A percentile compares a stretch with the other conserved stretches of the same genome.
Evolutionary conservation across 1,140 invertebrate species (phyloP).

Genomic region (Neodiprion pinetum): DNA sequence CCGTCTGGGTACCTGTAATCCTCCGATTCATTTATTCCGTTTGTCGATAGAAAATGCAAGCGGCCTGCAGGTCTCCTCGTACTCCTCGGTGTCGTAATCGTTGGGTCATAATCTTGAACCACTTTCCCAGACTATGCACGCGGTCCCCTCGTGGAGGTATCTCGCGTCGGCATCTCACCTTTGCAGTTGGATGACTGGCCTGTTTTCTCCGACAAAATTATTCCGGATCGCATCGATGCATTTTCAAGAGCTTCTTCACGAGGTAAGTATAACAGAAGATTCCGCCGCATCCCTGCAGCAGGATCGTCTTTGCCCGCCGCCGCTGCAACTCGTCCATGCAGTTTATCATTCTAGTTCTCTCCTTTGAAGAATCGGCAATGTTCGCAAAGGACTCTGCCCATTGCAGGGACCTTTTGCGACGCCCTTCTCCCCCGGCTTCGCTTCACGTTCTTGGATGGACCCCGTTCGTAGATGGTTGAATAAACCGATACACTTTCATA

Average conservation of each 20-base stretch:
- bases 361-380: conserved; percentile 4
- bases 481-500: neutral
- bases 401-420: neutral
- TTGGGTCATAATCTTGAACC: neutral
- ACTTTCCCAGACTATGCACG: neutral
- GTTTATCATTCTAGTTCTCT: conserved; percentile 7
- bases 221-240: conserved; percentile 4
- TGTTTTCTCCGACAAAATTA: conserved; percentile 3
- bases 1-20: too few relatives aligned
- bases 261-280: neutral
- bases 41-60: neutral
- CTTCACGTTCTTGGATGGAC: neutral
- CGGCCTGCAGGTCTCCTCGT: neutral
- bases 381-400: neutral
- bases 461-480: neutral
- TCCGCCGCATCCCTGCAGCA: neutral
- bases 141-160: neutral
- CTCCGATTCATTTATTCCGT: neutral
- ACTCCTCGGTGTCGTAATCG: neutral
- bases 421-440: neutral
- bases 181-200: conserved; percentile 1
- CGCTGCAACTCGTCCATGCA: neutral
- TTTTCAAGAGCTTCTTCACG: neutral
- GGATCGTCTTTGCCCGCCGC: neutral
- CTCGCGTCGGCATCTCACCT: conserved; percentile 3